A percentile compares a stretch with the other conserved stretches of the same genome.
Evolutionary conservation across 2,888 invertebrate species (phyloP).

Genomic region (Eilema griseolum): DNA sequence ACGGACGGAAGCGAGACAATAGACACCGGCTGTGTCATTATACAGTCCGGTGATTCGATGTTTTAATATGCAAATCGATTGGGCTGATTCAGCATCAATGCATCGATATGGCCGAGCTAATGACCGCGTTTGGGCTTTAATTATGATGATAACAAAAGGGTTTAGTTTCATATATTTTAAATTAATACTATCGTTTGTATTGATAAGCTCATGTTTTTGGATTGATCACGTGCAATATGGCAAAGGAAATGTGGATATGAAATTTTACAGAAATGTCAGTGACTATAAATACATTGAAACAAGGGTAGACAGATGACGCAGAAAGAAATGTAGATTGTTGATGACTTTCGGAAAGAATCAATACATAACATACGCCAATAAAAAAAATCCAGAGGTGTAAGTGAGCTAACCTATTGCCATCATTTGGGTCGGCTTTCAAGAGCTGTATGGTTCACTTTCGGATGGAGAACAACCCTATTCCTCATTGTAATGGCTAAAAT

Average conservation of each 20-base stretch:
- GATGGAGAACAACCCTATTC: too few relatives aligned
- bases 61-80: slow-evolving; percentile 69
- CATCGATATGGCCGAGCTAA: slow-evolving; percentile 62
- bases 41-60: slow-evolving; percentile 64
- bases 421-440: too few relatives aligned
- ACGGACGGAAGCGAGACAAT: slow-evolving; percentile 68
- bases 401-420: too few relatives aligned
- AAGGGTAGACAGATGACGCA: background rate
- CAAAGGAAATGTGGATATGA: background rate
- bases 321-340: too few relatives aligned
- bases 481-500: too few relatives aligned
- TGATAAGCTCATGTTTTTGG: background rate
- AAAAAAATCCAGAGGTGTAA: too few relatives aligned
- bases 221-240: background rate
- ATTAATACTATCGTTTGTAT: slow-evolving; percentile 16
- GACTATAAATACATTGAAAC: background rate
- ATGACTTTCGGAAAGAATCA: too few relatives aligned
- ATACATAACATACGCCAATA: too few relatives aligned
- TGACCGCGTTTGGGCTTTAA: slow-evolving; percentile 55
- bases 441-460: too few relatives aligned
- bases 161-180: slow-evolving; percentile 30
- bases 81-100: slow-evolving; percentile 53
- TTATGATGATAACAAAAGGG: slow-evolving; percentile 49
- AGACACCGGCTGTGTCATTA: slow-evolving; percentile 61
- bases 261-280: background rate